phyloP scores from a whole-genome alignment of 2,797 vertebrate species.

The Gila robusta region DNA sequence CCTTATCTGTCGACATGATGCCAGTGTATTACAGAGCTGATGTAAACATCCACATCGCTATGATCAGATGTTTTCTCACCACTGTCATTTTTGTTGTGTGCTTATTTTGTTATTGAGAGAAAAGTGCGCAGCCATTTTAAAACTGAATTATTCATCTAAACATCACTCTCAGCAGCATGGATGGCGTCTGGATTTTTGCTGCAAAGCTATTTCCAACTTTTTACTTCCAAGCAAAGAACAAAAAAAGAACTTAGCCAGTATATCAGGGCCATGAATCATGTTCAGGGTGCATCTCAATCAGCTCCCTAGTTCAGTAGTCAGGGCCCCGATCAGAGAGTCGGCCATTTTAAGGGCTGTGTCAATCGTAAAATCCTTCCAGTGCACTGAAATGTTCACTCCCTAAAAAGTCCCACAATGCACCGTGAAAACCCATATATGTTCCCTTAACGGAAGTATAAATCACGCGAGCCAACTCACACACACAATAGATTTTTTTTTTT shows the following conservation, averaged over 20 bases:
- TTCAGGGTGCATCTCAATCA: not conserved
- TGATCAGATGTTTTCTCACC: no score
- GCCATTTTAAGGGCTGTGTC: not conserved
- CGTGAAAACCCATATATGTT: not conserved
- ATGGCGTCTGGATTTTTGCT: not conserved
- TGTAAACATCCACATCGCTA: not conserved
- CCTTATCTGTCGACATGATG: not conserved
- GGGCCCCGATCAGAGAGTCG: not conserved
- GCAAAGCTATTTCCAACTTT: not conserved
- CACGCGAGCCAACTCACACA: no score
- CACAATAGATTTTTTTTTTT: no score
- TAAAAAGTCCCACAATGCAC: not conserved
- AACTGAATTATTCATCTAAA: not conserved
- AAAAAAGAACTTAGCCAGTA: not conserved
- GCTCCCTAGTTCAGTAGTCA: not conserved
- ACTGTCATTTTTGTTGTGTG: not conserved
- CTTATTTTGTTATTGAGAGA: not conserved
- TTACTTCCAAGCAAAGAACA: not conserved
- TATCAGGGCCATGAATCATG: not conserved
- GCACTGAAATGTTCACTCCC: not conserved
- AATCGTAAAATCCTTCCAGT: not conserved
- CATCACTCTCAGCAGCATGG: not conserved
- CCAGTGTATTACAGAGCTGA: not conserved
- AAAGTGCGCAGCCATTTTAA: not conserved
- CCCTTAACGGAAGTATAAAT: no score